Percentiles rank a stretch among this genome's conserved stretches.
These are phyloP conservation scores for Crax fasciolata DNA, from an alignment of 2,797 vertebrate species.

Conservation along the genomic window DNA sequence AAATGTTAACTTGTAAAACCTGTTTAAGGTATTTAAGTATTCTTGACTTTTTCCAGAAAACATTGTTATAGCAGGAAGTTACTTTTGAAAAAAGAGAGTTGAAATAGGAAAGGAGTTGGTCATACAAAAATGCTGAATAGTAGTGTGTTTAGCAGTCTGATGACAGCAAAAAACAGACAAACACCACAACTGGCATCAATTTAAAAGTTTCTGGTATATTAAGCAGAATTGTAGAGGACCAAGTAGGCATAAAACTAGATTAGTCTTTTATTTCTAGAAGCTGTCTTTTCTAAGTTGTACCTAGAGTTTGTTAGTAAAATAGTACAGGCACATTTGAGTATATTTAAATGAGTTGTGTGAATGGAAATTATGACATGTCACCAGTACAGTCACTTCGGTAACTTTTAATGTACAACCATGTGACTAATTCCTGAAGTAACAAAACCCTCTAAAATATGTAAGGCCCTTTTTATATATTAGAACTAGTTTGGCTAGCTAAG, in stretches of 20 bases:
- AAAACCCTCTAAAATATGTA: neutral
- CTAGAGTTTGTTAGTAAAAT: neutral
- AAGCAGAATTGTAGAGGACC: slow-evolving; percentile 11
- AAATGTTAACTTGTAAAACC: slow-evolving; percentile 61
- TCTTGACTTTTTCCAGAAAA: slow-evolving; percentile 54
- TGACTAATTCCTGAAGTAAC: neutral
- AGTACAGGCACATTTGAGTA: neutral
- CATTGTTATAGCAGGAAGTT: slow-evolving; percentile 35
- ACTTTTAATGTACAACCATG: neutral
- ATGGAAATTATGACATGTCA: neutral
- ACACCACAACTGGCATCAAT: neutral
- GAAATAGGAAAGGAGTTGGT: neutral
- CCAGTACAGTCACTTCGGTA: neutral
- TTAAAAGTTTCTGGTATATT: neutral
- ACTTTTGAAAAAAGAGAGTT: neutral
- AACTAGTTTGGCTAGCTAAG: neutral
- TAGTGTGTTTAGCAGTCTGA: neutral
- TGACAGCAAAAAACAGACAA: slow-evolving; percentile 1
- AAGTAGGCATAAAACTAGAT: neutral
- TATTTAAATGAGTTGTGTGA: neutral
- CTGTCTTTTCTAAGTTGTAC: neutral
- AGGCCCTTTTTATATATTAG: neutral
- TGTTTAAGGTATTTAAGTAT: slow-evolving; percentile 36
- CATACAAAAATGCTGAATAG: neutral
- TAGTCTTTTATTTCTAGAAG: neutral